Evolutionary conservation across 2,797 vertebrate species (phyloP).

Genomic region (Gephyroberyx darwinii): DNA sequence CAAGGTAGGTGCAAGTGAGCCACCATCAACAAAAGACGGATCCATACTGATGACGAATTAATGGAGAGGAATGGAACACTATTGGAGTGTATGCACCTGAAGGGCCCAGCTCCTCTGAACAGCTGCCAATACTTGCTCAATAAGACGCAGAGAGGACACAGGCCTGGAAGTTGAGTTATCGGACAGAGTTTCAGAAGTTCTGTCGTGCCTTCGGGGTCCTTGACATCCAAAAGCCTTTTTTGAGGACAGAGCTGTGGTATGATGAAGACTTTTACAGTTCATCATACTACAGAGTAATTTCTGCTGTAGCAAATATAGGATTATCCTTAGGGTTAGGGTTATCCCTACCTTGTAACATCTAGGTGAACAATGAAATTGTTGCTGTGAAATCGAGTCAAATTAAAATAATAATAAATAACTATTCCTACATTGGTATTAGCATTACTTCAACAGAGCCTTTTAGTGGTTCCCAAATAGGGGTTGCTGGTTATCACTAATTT

Average conservation of each 20-base stretch:
- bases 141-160: constrained; percentile 68
- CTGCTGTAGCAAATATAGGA: background rate
- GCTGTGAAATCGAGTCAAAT: background rate
- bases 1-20: constrained; percentile 84
- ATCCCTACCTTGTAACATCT: background rate
- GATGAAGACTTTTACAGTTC: constrained; percentile 24
- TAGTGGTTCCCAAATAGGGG: no score
- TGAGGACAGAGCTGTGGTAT: background rate
- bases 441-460: no score
- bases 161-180: constrained; percentile 49
- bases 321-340: background rate
- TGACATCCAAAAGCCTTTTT: constrained; percentile 15
- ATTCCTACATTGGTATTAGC: no score
- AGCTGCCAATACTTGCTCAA: constrained; percentile 72
- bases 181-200: constrained; percentile 57
- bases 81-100: constrained; percentile 62
- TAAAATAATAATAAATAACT: background rate
- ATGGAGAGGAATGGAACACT: constrained; percentile 70
- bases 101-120: constrained; percentile 59
- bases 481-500: no score
- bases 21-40: constrained; percentile 85
- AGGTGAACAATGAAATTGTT: background rate
- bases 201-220: constrained; percentile 23
- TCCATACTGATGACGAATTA: constrained; percentile 74
- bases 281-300: background rate